Evolutionary conservation across 2,888 invertebrate species (phyloP).

Genomic region (Pandemis heparana): DNA sequence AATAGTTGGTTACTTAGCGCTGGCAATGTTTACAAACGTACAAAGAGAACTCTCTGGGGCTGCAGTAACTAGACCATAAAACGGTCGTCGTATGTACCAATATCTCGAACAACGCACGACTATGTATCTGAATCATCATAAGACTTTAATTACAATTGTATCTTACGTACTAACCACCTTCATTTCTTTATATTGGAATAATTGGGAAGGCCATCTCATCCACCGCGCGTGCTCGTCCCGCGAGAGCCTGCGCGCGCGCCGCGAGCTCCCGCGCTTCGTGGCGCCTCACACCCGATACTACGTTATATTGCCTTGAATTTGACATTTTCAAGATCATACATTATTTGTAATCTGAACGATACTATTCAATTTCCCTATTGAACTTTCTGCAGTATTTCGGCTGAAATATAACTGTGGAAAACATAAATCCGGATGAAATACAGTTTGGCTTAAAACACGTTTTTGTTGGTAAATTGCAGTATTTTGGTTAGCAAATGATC

Average conservation of each 20-base stretch:
- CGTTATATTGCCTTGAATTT: background rate
- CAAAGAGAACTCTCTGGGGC: slow-evolving; percentile 66
- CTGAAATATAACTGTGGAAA: background rate
- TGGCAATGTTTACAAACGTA: slow-evolving; percentile 39
- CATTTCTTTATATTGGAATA: slow-evolving; percentile 57
- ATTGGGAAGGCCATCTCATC: slow-evolving; percentile 64
- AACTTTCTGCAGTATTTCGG: background rate
- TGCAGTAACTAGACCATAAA: slow-evolving; percentile 54
- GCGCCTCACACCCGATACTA: slow-evolving; percentile 7
- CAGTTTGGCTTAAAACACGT: background rate
- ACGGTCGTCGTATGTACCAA: slow-evolving; percentile 52
- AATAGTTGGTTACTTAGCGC: slow-evolving; percentile 33
- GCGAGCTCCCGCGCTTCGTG: background rate
- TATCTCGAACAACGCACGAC: slow-evolving; percentile 62
- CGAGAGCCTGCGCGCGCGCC: no score
- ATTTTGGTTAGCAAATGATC: background rate
- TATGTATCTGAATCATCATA: slow-evolving; percentile 67
- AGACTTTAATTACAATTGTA: slow-evolving; percentile 70
- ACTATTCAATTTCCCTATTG: background rate
- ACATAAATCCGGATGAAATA: background rate
- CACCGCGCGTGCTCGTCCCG: background rate
- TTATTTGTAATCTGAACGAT: background rate
- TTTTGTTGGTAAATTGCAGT: background rate
- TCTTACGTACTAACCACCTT: slow-evolving; percentile 69
- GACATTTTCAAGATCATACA: background rate